These are phyloP conservation scores for Xiphorhynchus erythropygius DNA, from an alignment of 2,797 vertebrate genomes.

Conservation along the genomic window DNA sequence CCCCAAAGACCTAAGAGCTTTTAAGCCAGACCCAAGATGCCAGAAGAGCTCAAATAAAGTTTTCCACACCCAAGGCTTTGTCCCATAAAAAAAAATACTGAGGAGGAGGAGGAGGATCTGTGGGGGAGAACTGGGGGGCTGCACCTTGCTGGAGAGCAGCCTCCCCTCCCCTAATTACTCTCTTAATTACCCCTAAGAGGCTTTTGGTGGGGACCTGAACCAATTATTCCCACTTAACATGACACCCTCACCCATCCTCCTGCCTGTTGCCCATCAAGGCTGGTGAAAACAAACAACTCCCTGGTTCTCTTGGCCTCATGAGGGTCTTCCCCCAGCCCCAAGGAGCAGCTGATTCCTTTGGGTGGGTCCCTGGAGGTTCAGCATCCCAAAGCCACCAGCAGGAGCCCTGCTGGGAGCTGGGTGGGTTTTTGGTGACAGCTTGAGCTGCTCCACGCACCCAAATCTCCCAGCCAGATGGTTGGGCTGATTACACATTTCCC, in stretches of 20 bases:
- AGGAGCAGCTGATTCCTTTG: fast-evolving
- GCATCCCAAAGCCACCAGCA: background rate
- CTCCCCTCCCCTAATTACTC: background rate
- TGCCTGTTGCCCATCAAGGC: fast-evolving
- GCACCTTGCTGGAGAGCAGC: background rate
- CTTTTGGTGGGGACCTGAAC: background rate
- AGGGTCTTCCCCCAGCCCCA: background rate
- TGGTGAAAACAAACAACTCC: background rate
- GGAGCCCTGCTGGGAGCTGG: background rate
- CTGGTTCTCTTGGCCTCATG: fast-evolving
- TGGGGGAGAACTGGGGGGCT: background rate
- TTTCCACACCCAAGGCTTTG: background rate
- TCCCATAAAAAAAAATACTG: background rate
- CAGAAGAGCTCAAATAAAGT: fast-evolving
- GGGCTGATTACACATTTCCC: background rate
- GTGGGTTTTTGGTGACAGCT: background rate
- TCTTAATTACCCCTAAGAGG: background rate
- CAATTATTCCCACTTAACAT: background rate
- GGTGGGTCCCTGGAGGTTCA: fast-evolving
- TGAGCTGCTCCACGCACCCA: background rate
- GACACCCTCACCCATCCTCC: background rate
- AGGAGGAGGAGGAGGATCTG: background rate
- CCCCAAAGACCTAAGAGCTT: fast-evolving
- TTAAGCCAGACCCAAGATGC: background rate
- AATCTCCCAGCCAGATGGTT: background rate